These are phyloP conservation scores for Lasioglossum villosulum DNA, from an alignment of 2,888 invertebrate genomes.

Conservation along the genomic window DNA sequence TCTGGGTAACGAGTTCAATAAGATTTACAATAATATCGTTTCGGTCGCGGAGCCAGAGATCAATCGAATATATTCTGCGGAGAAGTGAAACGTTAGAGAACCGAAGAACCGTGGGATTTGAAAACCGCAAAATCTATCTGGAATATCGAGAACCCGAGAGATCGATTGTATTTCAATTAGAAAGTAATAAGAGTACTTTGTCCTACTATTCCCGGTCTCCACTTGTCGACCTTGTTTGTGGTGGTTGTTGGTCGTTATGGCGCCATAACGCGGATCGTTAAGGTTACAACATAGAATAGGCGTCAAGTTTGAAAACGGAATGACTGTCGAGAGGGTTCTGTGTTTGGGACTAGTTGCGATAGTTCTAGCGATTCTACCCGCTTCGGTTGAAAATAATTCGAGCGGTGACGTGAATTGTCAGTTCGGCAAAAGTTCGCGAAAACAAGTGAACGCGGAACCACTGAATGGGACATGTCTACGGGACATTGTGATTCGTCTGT, in stretches of 20 bases:
- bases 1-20: neutral
- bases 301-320: slow-evolving; percentile 26
- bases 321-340: slow-evolving; percentile 45
- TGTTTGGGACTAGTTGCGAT: slow-evolving; percentile 28
- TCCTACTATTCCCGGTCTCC: slow-evolving; percentile 44
- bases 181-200: slow-evolving; percentile 44
- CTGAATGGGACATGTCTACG: slow-evolving; percentile 81
- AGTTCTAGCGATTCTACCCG: slow-evolving; percentile 19
- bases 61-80: neutral
- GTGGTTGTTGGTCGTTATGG: slow-evolving; percentile 37
- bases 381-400: slow-evolving; percentile 22
- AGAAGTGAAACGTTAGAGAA: neutral
- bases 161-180: slow-evolving; percentile 53
- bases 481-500: slow-evolving; percentile 79
- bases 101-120: slow-evolving; percentile 1
- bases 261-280: slow-evolving; percentile 47
- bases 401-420: slow-evolving; percentile 73
- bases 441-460: slow-evolving; percentile 81
- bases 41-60: neutral
- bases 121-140: slow-evolving; percentile 40
- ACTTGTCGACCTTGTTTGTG: slow-evolving; percentile 58
- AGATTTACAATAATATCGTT: neutral
- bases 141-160: slow-evolving; percentile 28
- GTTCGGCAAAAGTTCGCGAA: slow-evolving; percentile 77
- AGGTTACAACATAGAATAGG: slow-evolving; percentile 51